Evolutionary conservation across 2,888 invertebrate genomes (phyloP).

Genomic region (Branchinecta sandiegonensis): DNA sequence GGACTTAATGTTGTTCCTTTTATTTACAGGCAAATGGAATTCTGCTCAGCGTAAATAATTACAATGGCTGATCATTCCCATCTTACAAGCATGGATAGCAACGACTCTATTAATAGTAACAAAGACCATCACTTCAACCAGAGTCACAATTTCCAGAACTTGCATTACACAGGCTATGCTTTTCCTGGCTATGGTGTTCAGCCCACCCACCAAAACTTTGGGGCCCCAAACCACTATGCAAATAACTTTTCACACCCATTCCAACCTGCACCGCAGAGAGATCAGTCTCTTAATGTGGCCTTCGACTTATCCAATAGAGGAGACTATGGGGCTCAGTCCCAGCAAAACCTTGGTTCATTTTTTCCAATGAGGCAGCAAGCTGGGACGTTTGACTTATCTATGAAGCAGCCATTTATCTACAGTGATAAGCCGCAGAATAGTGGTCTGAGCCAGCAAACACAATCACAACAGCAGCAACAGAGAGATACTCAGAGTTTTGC

Average conservation of each 20-base stretch:
- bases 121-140: constrained; percentile 7
- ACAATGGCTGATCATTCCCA: neutral
- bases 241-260: constrained; percentile 12
- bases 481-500: neutral
- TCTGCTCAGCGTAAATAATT: too few relatives aligned
- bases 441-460: neutral
- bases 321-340: neutral
- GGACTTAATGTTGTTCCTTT: too few relatives aligned
- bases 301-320: constrained; percentile 1
- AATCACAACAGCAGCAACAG: neutral
- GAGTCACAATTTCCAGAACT: neutral
- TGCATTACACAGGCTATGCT: neutral
- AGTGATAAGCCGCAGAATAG: neutral
- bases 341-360: constrained; percentile 14
- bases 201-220: neutral
- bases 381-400: neutral
- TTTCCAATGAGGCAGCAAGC: constrained; percentile 6
- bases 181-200: neutral
- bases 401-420: constrained; percentile 9
- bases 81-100: constrained; percentile 7
- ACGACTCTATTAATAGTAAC: neutral
- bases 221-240: neutral
- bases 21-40: too few relatives aligned
- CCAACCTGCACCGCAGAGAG: neutral
- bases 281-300: neutral